These are phyloP conservation scores for Pungitius pungitius DNA, from an alignment of 2,113 vertebrate species.

Conservation along the genomic window DNA sequence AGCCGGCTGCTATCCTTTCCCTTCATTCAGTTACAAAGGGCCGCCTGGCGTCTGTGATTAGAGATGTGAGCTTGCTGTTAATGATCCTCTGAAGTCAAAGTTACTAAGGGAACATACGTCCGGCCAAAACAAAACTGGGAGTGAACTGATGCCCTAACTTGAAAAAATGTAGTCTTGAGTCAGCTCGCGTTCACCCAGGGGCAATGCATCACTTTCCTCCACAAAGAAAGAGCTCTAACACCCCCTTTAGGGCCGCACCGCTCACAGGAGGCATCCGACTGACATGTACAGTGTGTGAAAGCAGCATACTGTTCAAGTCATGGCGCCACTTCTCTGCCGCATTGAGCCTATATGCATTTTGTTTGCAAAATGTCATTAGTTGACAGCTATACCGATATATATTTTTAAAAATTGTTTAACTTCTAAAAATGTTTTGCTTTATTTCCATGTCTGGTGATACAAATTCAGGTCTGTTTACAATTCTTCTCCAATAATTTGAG, in stretches of 20 bases:
- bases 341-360: neutral
- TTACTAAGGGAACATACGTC: constrained; percentile 35
- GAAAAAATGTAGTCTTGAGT: constrained; percentile 10
- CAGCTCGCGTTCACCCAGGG: neutral
- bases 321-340: neutral
- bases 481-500: neutral
- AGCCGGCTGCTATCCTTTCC: constrained; percentile 17
- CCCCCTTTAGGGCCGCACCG: neutral
- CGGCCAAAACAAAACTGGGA: constrained; percentile 1
- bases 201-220: constrained; percentile 17
- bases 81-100: constrained; percentile 11
- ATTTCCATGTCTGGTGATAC: no score
- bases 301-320: neutral
- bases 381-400: neutral
- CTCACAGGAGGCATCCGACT: neutral
- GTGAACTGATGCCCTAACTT: neutral
- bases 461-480: neutral
- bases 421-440: no score
- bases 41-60: constrained; percentile 28
- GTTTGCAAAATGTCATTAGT: neutral
- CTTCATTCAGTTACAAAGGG: constrained; percentile 36
- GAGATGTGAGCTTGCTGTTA: constrained; percentile 15
- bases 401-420: no score
- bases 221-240: constrained; percentile 2
- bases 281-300: neutral